Evolutionary conservation across 2,797 vertebrate genomes (phyloP).

Genomic region (Netta rufina): DNA sequence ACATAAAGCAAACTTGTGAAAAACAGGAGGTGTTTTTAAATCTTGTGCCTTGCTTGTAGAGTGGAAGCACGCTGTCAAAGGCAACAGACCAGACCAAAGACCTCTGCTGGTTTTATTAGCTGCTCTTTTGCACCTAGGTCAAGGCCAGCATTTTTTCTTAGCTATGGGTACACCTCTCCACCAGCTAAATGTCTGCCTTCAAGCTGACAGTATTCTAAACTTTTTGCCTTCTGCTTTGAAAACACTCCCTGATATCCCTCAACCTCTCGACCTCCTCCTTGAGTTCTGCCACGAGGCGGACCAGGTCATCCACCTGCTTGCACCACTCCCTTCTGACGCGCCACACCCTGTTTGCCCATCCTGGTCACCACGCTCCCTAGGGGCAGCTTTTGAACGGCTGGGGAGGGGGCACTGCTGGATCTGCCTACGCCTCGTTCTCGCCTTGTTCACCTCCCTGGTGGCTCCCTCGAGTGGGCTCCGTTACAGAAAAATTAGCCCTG

Average conservation of each 20-base stretch:
- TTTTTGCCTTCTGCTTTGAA: not conserved
- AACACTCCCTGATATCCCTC: not conserved
- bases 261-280: too few species aligned
- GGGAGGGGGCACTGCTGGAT: too few species aligned
- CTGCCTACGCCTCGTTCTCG: too few species aligned
- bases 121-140: not conserved
- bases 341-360: too few species aligned
- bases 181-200: not conserved
- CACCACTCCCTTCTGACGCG: too few species aligned
- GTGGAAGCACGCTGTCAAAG: not conserved
- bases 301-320: too few species aligned
- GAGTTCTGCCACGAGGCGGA: too few species aligned
- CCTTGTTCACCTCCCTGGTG: too few species aligned
- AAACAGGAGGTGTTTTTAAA: not conserved
- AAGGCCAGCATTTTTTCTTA: not conserved
- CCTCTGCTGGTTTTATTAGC: not conserved
- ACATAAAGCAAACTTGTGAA: not conserved
- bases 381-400: too few species aligned
- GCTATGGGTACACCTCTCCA: not conserved
- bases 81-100: not conserved
- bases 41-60: not conserved
- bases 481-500: too few species aligned
- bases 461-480: too few species aligned
- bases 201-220: fast-evolving
- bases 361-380: too few species aligned